These are phyloP conservation scores for Protophormia terraenovae DNA, from an alignment of 2,888 invertebrate species.

Conservation along the genomic window DNA sequence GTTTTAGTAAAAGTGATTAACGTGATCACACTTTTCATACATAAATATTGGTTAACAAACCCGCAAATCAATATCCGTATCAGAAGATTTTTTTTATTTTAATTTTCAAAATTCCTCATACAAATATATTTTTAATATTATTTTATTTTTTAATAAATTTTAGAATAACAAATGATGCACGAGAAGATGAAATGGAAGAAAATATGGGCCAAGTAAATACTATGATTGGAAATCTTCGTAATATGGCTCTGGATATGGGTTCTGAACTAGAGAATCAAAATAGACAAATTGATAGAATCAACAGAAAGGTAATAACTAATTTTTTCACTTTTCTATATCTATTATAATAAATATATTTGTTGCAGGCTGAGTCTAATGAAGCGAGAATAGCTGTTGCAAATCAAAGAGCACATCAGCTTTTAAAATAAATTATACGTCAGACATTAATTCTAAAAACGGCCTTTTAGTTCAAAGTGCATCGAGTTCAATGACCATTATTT, in stretches of 20 bases:
- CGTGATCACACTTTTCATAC: too few species aligned
- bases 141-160: neutral
- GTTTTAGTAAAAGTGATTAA: too few species aligned
- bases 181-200: slow-evolving; percentile 99
- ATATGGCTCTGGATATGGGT: slow-evolving; percentile 99
- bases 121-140: neutral
- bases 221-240: slow-evolving; percentile 98
- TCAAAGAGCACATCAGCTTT: slow-evolving; percentile 97
- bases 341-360: neutral
- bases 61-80: too few species aligned
- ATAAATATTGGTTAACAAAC: too few species aligned
- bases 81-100: too few species aligned
- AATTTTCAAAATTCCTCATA: too few species aligned
- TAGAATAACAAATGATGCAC: slow-evolving; percentile 97
- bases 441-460: neutral
- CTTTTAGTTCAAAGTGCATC: slow-evolving; percentile 4
- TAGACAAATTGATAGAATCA: slow-evolving; percentile 97
- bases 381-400: slow-evolving; percentile 98
- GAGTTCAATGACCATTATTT: neutral
- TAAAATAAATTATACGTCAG: slow-evolving; percentile 86
- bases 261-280: slow-evolving; percentile 99
- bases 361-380: slow-evolving; percentile 94
- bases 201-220: slow-evolving; percentile 99
- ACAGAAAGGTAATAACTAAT: slow-evolving; percentile 89
- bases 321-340: neutral